These are phyloP conservation scores for Ailuropoda melanoleuca DNA, from an alignment of 2,113 vertebrate genomes.

Conservation along the genomic window DNA sequence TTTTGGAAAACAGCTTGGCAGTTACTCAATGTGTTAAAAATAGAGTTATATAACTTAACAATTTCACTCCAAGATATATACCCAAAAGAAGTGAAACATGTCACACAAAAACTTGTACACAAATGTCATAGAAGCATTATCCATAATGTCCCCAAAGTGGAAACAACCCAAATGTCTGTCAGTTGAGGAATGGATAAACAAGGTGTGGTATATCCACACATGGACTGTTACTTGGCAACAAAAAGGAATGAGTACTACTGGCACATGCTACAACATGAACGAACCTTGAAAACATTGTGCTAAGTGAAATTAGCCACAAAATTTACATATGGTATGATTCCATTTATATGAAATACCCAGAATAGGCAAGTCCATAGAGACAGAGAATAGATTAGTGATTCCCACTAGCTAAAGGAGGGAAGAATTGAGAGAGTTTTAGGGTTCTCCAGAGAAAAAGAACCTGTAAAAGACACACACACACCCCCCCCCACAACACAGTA, in stretches of 20 bases:
- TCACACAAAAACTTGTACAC: background rate
- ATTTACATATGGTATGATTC: background rate
- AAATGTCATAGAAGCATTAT: background rate
- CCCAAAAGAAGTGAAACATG: background rate
- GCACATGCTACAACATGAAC: background rate
- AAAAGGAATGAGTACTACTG: background rate
- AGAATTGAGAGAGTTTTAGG: background rate
- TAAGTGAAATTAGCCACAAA: background rate
- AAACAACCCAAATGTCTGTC: background rate
- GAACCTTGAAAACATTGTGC: background rate
- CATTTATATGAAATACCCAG: background rate
- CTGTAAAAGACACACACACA: rapidly evolving
- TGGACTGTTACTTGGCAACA: background rate
- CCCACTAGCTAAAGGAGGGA: background rate
- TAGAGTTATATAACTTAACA: background rate
- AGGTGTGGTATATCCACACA: too few relatives aligned
- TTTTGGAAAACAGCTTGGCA: background rate
- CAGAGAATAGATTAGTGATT: background rate
- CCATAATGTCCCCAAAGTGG: background rate
- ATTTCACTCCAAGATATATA: background rate
- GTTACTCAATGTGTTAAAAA: background rate
- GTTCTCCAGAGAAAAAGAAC: background rate
- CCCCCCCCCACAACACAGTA: background rate
- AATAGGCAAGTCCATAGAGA: background rate
- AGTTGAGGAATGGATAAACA: background rate